Evolutionary conservation across 2,888 invertebrate genomes (phyloP).

Genomic region (Pammene fasciana): DNA sequence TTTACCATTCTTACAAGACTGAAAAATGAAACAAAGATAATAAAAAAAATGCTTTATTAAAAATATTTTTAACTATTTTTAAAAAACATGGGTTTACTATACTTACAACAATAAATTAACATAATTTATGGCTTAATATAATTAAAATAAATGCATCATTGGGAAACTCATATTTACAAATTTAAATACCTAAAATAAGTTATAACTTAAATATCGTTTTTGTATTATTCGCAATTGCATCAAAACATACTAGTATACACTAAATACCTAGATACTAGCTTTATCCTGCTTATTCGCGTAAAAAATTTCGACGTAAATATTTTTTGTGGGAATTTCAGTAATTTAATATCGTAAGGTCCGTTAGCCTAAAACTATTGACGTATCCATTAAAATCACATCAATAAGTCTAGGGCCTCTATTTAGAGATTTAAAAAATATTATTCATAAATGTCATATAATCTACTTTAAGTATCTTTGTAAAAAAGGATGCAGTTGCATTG

Average conservation of each 20-base stretch:
- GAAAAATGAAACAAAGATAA: neutral
- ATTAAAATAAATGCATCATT: slow-evolving; percentile 34
- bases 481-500: too few relatives aligned
- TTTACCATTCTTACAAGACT: too few relatives aligned
- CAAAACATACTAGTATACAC: neutral
- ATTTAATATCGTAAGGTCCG: too few relatives aligned
- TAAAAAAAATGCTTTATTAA: slow-evolving; percentile 25
- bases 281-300: neutral
- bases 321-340: neutral
- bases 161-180: slow-evolving; percentile 27
- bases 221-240: neutral
- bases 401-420: too few relatives aligned
- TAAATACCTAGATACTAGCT: slow-evolving; percentile 8
- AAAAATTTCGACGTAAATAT: neutral
- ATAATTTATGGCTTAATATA: slow-evolving; percentile 31
- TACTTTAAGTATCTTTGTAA: too few relatives aligned
- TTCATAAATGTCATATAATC: too few relatives aligned
- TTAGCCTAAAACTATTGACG: too few relatives aligned
- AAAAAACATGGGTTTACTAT: slow-evolving; percentile 15
- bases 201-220: slow-evolving; percentile 1
- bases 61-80: slow-evolving; percentile 17
- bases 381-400: too few relatives aligned
- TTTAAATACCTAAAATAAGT: slow-evolving; percentile 24
- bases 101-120: slow-evolving; percentile 28
- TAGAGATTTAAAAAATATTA: too few relatives aligned